A percentile compares a stretch with the other conserved stretches of the same genome.
phyloP scores from a whole-genome alignment of 2,888 invertebrate species.

The Limnephilus lunatus region DNA sequence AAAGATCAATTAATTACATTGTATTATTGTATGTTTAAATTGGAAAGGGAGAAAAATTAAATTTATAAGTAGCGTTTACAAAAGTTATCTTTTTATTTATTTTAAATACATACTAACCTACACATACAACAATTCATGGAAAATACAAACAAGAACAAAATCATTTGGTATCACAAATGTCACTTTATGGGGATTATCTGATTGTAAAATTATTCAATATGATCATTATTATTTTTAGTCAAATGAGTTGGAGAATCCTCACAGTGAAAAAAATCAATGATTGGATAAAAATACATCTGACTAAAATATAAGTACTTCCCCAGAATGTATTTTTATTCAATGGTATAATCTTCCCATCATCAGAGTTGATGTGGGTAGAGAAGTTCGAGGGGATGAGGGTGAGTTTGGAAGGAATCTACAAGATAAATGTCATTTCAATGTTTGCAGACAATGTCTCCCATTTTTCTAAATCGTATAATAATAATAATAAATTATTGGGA shows the following conservation, averaged over 20 bases:
- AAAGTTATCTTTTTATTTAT: neutral
- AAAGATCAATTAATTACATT: too few species aligned
- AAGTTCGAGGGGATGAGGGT: neutral
- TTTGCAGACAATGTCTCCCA: neutral
- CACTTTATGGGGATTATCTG: neutral
- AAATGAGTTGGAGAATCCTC: neutral
- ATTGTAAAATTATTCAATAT: neutral
- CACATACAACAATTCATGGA: neutral
- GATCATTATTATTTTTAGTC: neutral
- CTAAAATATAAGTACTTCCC: neutral
- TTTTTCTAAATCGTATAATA: neutral
- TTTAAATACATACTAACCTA: neutral
- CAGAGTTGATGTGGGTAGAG: neutral
- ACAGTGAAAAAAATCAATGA: neutral
- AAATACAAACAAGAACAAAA: neutral
- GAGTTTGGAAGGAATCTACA: neutral
- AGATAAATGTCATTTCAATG: neutral
- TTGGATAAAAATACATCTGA: neutral
- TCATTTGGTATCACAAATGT: neutral
- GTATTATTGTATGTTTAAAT: too few species aligned
- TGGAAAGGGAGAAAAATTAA: neutral
- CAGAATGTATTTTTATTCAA: neutral
- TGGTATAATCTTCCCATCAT: neutral
- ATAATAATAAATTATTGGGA: neutral
- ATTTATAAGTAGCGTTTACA: neutral